These are phyloP conservation scores for Cherax quadricarinatus DNA, from an alignment of 1,140 invertebrate species.

Conservation along the genomic window DNA sequence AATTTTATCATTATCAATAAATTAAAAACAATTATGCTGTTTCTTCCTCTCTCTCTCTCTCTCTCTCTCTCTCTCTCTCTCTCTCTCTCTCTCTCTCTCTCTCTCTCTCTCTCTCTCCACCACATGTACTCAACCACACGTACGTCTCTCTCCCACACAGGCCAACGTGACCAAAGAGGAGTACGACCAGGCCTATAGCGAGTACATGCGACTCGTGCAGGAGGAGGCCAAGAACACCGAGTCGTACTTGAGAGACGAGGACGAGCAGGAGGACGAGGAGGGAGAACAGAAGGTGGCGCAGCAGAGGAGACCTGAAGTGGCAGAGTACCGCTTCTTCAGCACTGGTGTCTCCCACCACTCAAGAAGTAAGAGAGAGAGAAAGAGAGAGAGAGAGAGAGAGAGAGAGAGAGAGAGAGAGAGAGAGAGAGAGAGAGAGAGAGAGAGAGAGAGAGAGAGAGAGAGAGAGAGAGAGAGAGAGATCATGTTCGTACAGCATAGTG, in stretches of 20 bases:
- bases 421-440: neutral
- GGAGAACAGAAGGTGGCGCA: neutral
- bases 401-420: neutral
- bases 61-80: constrained; percentile 39
- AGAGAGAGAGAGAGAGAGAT: too few species aligned
- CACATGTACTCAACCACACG: neutral
- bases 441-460: too few species aligned
- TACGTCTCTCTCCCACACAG: neutral
- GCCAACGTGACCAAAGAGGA: constrained; percentile 52
- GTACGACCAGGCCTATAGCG: constrained; percentile 39
- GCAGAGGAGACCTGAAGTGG: neutral
- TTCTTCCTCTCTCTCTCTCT: constrained; percentile 37
- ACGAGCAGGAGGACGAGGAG: constrained; percentile 22
- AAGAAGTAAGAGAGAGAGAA: neutral
- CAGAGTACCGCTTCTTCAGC: constrained; percentile 38
- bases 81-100: constrained; percentile 39
- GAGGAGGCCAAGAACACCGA: constrained; percentile 23
- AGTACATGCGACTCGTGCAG: constrained; percentile 41
- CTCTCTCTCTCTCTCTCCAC: constrained; percentile 27
- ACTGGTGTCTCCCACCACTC: constrained; percentile 20
- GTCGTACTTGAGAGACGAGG: constrained; percentile 24
- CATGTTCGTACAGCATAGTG: too few species aligned
- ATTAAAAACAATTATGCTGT: neutral
- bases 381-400: neutral
- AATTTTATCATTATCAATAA: too few species aligned